Evolutionary conservation across 2,888 invertebrate genomes (phyloP).

Genomic region (Andrena trimmerana): DNA sequence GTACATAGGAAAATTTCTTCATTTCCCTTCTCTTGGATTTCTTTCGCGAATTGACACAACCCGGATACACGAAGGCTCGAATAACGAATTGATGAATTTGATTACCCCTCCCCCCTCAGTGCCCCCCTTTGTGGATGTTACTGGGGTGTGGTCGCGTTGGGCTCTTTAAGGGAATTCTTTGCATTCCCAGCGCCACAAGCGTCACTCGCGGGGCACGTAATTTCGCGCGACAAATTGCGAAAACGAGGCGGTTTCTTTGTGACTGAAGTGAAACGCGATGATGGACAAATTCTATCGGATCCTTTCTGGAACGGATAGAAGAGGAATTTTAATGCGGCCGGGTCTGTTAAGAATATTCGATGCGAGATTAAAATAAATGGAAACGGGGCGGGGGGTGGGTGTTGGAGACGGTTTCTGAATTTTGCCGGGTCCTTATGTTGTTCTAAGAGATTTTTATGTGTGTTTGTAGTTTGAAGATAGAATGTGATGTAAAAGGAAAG

Average conservation of each 20-base stretch:
- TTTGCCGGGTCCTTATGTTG: too few relatives aligned
- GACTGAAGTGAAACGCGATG: slow-evolving; percentile 13
- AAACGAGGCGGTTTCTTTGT: slow-evolving; percentile 18
- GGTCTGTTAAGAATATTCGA: slow-evolving; percentile 20
- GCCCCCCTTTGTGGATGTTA: background rate
- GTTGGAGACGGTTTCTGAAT: too few relatives aligned
- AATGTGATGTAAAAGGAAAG: too few relatives aligned
- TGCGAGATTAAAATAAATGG: slow-evolving; percentile 15
- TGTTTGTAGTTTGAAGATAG: too few relatives aligned
- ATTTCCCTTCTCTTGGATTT: background rate
- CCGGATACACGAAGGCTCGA: too few relatives aligned
- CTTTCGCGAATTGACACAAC: too few relatives aligned
- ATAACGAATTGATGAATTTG: slow-evolving; percentile 3
- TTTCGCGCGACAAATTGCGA: slow-evolving; percentile 25
- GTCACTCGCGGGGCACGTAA: slow-evolving; percentile 9
- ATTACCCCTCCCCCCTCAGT: background rate
- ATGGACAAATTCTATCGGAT: slow-evolving; percentile 12
- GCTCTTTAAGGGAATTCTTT: slow-evolving; percentile 11
- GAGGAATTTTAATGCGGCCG: slow-evolving; percentile 21
- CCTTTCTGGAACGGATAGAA: background rate
- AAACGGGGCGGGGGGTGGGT: background rate
- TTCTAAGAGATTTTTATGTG: too few relatives aligned
- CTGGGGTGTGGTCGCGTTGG: background rate
- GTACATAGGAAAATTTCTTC: background rate
- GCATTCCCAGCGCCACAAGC: slow-evolving; percentile 1